A percentile compares a stretch with the other conserved stretches of the same genome.
These are phyloP conservation scores for Bradypodion pumilum DNA, from an alignment of 2,797 vertebrate species.

Conservation along the genomic window DNA sequence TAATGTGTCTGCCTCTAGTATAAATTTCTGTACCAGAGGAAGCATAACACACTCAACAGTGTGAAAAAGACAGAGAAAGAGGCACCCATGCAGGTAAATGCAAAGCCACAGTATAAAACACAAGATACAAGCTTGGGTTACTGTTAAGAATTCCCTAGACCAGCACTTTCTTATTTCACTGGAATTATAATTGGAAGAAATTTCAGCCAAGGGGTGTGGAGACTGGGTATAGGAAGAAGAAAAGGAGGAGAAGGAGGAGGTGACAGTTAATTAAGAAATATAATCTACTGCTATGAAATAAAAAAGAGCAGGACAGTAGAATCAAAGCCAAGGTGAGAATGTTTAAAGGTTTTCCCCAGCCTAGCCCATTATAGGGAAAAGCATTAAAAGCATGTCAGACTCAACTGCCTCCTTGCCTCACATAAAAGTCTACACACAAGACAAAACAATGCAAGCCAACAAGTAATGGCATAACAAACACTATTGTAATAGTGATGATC, in stretches of 20 bases:
- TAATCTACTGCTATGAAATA: too few relatives aligned
- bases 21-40: not conserved
- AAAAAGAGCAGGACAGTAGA: not conserved
- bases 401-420: not conserved
- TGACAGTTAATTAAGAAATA: too few relatives aligned
- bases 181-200: not conserved
- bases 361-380: not conserved
- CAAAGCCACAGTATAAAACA: not conserved
- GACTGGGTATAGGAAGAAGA: not conserved
- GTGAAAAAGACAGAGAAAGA: not conserved
- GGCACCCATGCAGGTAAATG: not conserved
- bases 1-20: not conserved
- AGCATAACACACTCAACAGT: not conserved
- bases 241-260: not conserved
- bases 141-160: not conserved
- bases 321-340: not conserved
- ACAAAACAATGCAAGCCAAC: not conserved
- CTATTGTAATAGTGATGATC: not conserved
- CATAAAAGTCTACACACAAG: not conserved
- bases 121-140: not conserved
- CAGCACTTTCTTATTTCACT: not conserved
- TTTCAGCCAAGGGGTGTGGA: not conserved
- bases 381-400: not conserved
- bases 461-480: not conserved
- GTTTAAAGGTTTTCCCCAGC: not conserved